A percentile compares a stretch with the other conserved stretches of the same genome.
These are phyloP conservation scores for Thalassarche chlororhynchos DNA, from an alignment of 2,113 vertebrate species.

Conservation along the genomic window DNA sequence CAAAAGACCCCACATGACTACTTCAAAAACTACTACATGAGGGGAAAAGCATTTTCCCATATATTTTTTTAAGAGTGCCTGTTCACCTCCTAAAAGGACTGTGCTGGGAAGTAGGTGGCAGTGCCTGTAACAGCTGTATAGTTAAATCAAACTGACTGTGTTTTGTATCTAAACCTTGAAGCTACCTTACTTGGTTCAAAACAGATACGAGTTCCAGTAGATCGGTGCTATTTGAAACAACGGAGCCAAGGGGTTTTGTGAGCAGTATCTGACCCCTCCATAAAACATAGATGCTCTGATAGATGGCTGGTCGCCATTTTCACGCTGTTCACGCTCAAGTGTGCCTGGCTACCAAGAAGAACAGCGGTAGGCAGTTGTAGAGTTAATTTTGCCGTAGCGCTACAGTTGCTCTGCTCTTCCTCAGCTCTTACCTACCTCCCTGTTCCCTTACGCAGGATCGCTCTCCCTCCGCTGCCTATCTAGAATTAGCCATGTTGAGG, in stretches of 20 bases:
- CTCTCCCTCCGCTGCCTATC: not conserved
- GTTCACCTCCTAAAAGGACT: not conserved
- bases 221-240: not conserved
- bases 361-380: not conserved
- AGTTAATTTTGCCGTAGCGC: not conserved
- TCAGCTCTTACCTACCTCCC: conserved; percentile 34
- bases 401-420: not conserved
- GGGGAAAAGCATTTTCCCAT: not conserved
- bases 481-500: not conserved
- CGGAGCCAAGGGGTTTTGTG: not conserved
- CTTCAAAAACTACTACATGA: not conserved
- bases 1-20: not conserved
- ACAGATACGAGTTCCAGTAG: not conserved
- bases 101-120: not conserved
- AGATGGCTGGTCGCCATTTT: not conserved
- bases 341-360: not conserved
- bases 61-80: not conserved
- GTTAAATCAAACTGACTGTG: not conserved
- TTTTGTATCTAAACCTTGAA: not conserved
- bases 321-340: not conserved
- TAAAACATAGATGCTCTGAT: not conserved
- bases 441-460: not conserved
- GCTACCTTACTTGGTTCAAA: not conserved
- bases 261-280: not conserved
- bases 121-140: not conserved